These are phyloP conservation scores for Amblyopsis rosae DNA, from an alignment of 2,113 vertebrate species.

Conservation along the genomic window DNA sequence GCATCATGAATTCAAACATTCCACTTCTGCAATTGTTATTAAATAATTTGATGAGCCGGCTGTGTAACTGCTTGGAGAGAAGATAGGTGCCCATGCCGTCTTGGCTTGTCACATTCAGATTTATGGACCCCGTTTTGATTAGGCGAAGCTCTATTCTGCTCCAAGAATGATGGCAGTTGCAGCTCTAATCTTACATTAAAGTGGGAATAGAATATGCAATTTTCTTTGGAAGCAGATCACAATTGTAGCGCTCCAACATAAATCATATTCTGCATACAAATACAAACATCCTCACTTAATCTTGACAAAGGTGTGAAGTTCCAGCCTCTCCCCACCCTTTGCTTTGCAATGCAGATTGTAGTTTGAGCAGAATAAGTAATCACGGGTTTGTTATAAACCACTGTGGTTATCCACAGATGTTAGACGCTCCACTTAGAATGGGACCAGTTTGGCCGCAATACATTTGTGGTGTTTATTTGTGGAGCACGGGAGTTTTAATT, in stretches of 20 bases:
- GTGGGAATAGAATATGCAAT: constrained; percentile 42
- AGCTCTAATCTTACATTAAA: constrained; percentile 64
- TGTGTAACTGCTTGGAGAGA: constrained; percentile 27
- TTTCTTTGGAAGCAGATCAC: constrained; percentile 37
- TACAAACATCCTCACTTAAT: constrained; percentile 49
- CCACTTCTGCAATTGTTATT: constrained; percentile 18
- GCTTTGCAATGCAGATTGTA: constrained; percentile 22
- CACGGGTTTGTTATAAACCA: constrained; percentile 20
- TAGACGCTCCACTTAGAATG: constrained; percentile 3
- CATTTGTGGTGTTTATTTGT: constrained; percentile 24
- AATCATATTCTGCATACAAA: constrained; percentile 50
- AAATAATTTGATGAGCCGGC: constrained; percentile 47
- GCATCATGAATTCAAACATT: constrained; percentile 32
- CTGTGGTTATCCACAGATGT: background rate
- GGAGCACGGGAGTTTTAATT: constrained; percentile 54
- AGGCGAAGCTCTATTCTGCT: constrained; percentile 48
- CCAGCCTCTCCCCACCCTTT: constrained; percentile 5
- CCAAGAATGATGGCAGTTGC: constrained; percentile 53
- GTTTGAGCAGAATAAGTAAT: constrained; percentile 14
- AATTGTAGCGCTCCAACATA: constrained; percentile 37
- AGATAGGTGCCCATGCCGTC: constrained; percentile 27
- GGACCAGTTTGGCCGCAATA: constrained; percentile 3
- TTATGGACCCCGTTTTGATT: constrained; percentile 64
- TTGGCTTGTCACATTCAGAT: constrained; percentile 54
- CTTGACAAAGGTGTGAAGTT: constrained; percentile 36